These are phyloP conservation scores for Ianthella basta DNA, from an alignment of 37 sponge, comb jelly and placozoan species.

Conservation along the genomic window DNA sequence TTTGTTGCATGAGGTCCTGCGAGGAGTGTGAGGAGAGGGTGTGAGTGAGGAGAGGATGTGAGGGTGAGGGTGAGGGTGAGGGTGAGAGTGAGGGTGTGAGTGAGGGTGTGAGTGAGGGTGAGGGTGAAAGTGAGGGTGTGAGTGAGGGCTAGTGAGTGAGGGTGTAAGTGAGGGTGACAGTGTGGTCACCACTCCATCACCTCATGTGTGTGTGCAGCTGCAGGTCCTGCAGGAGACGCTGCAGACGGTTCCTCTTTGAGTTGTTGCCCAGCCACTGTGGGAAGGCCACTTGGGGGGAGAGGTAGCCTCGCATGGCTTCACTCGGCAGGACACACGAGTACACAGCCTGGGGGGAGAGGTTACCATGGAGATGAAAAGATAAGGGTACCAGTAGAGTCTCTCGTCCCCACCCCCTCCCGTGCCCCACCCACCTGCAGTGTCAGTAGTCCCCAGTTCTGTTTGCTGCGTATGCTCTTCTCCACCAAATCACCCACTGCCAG, in stretches of 20 bases:
- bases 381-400: not conserved
- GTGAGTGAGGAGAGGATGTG: no score
- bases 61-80: not conserved
- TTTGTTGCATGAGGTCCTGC: slow-evolving; percentile 75
- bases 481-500: slow-evolving; percentile 84
- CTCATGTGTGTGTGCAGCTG: slow-evolving; percentile 68
- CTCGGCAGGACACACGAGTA: slow-evolving; percentile 93
- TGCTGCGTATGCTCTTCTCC: slow-evolving; percentile 59
- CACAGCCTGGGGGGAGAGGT: slow-evolving; percentile 55
- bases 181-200: slow-evolving; percentile 23
- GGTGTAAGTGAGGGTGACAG: not conserved
- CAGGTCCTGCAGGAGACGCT: slow-evolving; percentile 75
- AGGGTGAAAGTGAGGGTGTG: no score
- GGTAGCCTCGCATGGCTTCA: slow-evolving; percentile 67
- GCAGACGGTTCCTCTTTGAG: slow-evolving; percentile 69
- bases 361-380: not conserved
- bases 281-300: slow-evolving; percentile 71
- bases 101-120: no score
- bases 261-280: slow-evolving; percentile 92
- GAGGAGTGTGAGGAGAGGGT: not conserved
- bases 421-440: slow-evolving; percentile 68
- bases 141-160: not conserved
- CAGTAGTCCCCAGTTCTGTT: slow-evolving; percentile 75
- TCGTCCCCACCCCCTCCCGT: not conserved
- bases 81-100: no score